Evolutionary conservation across 1,140 invertebrate species (phyloP).

Genomic region (Magallana gigas): DNA sequence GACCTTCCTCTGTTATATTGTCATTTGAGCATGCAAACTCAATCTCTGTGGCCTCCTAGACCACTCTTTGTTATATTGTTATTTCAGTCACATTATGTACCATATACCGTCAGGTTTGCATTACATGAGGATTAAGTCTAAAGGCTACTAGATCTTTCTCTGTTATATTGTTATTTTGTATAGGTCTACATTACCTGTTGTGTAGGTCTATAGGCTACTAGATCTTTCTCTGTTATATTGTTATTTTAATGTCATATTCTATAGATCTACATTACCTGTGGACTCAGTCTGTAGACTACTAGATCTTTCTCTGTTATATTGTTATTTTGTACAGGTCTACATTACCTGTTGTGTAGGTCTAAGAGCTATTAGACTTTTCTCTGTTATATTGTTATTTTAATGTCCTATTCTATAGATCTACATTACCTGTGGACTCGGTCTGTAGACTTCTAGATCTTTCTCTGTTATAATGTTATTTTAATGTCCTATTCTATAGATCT

Average conservation of each 20-base stretch:
- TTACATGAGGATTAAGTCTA: constrained; percentile 54
- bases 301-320: too few species aligned
- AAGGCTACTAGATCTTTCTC: background rate
- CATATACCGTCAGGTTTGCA: constrained; percentile 34
- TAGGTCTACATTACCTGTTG: background rate
- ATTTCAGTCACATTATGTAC: background rate
- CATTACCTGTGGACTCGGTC: too few species aligned
- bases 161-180: constrained; percentile 23
- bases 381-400: background rate
- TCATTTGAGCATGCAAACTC: constrained; percentile 55
- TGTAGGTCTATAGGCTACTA: constrained; percentile 67
- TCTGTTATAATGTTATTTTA: too few species aligned
- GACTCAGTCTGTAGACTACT: too few species aligned
- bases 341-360: constrained; percentile 55
- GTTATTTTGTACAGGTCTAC: too few species aligned
- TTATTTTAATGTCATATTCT: background rate
- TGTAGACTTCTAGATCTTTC: too few species aligned
- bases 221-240: constrained; percentile 53
- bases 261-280: constrained; percentile 42
- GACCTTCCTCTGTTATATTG: constrained; percentile 52
- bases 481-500: background rate
- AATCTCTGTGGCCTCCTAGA: constrained; percentile 69
- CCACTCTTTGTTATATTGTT: constrained; percentile 8
- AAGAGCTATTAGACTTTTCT: constrained; percentile 66
- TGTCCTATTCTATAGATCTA: constrained; percentile 54